These are phyloP conservation scores for Xenopus petersii DNA, from an alignment of 2,797 vertebrate genomes.

Conservation along the genomic window DNA sequence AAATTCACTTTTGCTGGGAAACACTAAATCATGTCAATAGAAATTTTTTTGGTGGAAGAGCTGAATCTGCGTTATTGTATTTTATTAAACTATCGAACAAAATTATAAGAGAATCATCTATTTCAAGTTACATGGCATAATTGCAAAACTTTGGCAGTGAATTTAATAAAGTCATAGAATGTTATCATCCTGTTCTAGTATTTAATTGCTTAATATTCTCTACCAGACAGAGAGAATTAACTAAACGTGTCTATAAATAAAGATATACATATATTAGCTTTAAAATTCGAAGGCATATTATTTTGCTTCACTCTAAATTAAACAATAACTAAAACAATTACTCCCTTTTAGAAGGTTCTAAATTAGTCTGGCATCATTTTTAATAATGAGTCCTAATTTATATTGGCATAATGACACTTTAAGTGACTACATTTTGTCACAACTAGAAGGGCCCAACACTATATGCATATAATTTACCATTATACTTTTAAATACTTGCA, in stretches of 20 bases:
- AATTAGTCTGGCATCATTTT: constrained; percentile 6
- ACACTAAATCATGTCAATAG: no score
- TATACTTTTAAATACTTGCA: no score
- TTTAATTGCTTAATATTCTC: neutral
- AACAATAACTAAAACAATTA: constrained; percentile 10
- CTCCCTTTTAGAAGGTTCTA: neutral
- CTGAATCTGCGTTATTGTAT: neutral
- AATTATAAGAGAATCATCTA: neutral
- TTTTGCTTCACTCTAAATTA: constrained; percentile 6
- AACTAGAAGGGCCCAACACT: no score
- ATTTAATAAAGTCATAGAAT: neutral
- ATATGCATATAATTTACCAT: neutral
- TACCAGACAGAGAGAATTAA: neutral
- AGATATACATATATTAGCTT: neutral
- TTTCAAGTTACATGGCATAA: neutral
- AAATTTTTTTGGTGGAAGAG: no score
- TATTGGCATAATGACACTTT: neutral
- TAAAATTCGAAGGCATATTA: constrained; percentile 6
- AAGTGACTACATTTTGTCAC: neutral
- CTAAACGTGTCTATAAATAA: neutral
- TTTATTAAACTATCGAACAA: neutral
- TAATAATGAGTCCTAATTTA: neutral
- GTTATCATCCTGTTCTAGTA: neutral
- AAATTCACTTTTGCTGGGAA: no score
- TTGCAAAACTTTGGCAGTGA: neutral